Conservation (phyloP, 2,797 vertebrate species). For the Poliocrania exsul region DNA sequence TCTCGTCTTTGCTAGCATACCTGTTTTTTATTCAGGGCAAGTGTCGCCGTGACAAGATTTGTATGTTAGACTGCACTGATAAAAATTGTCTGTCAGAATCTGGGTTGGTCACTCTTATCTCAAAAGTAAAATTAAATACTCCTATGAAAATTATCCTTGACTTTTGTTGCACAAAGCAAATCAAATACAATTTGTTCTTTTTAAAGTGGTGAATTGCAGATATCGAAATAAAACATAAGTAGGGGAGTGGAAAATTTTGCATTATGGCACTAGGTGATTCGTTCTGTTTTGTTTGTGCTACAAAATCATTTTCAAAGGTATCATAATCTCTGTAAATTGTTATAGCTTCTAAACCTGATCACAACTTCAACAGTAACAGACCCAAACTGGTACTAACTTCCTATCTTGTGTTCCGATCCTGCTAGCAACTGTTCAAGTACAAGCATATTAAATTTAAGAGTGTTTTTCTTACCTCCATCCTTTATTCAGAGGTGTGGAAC, state of each 20-base stretch:
- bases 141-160: conserved; percentile 20
- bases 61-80: not conserved
- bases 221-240: not conserved
- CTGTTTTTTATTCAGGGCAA: not conserved
- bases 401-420: not conserved
- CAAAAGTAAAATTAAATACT: conserved; percentile 18
- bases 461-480: not conserved
- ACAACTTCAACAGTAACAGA: not conserved
- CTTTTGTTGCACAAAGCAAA: conserved; percentile 27
- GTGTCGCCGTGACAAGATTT: not conserved
- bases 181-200: conserved; percentile 36
- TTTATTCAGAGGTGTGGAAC: not conserved
- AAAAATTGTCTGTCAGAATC: conserved; percentile 41
- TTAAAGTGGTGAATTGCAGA: not conserved
- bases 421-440: not conserved
- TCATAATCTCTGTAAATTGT: not conserved
- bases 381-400: not conserved
- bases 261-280: conserved; percentile 7
- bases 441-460: not conserved
- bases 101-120: conserved; percentile 38
- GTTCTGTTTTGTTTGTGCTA: conserved; percentile 48
- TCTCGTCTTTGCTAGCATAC: not conserved
- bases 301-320: not conserved
- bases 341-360: conserved; percentile 4
- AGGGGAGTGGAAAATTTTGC: not conserved